Percentiles rank a stretch among this genome's conserved stretches.
Conservation (phyloP, 2,113 vertebrate species). For the Toxotes jaculatrix region DNA sequence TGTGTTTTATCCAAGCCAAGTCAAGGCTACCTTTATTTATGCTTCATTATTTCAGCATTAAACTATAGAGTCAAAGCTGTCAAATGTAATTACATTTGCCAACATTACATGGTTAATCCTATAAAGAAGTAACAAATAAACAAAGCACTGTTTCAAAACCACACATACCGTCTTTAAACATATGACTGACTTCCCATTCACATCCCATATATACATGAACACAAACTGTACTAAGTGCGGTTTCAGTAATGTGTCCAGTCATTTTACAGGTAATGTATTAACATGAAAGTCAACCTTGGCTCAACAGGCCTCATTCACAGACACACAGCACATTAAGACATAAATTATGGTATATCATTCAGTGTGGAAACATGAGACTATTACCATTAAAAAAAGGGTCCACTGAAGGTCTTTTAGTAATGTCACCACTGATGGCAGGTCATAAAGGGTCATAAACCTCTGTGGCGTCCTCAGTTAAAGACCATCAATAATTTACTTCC, state of each 20-base stretch:
- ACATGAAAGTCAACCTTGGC: slow-evolving; percentile 45
- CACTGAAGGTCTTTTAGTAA: slow-evolving; percentile 55
- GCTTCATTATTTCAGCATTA: not conserved
- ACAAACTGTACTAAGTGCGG: not conserved
- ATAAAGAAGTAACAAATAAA: not conserved
- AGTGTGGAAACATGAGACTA: slow-evolving; percentile 51
- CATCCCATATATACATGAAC: not conserved
- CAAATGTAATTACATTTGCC: not conserved
- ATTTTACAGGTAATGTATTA: slow-evolving; percentile 52
- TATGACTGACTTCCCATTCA: not conserved
- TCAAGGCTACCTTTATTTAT: not conserved
- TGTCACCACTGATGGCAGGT: slow-evolving; percentile 60
- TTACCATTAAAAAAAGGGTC: slow-evolving; percentile 41
- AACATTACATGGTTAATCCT: not conserved
- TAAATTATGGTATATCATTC: slow-evolving; percentile 41
- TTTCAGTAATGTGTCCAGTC: not conserved
- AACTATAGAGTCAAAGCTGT: not conserved
- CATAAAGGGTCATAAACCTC: slow-evolving; percentile 66
- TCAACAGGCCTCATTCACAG: slow-evolving; percentile 19
- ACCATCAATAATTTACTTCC: slow-evolving; percentile 72
- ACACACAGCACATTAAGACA: slow-evolving; percentile 8
- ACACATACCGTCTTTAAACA: not conserved
- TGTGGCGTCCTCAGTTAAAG: slow-evolving; percentile 55
- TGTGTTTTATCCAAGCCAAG: not conserved
- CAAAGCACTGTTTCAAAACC: not conserved